phyloP scores from a whole-genome alignment of 2,888 invertebrate species.

The Cremastinae sp. region DNA sequence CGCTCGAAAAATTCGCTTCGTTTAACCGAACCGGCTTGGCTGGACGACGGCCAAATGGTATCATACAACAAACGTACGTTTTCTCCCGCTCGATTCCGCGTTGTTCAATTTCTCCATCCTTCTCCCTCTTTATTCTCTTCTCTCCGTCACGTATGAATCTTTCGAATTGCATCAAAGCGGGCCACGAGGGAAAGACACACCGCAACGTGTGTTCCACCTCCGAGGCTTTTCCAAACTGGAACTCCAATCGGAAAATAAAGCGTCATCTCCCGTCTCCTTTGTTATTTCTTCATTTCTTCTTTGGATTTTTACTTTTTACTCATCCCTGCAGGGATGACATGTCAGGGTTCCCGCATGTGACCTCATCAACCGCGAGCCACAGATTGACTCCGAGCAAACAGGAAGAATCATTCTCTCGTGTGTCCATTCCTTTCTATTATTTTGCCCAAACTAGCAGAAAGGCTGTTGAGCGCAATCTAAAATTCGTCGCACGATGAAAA shows the following conservation, averaged over 20 bases:
- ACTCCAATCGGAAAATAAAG: constrained; percentile 48
- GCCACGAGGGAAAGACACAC: constrained; percentile 17
- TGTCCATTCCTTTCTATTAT: background rate
- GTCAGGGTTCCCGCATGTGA: background rate
- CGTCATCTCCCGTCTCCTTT: constrained; percentile 52
- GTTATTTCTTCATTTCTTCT: constrained; percentile 12
- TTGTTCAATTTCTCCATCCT: constrained; percentile 18
- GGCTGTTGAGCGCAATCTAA: constrained; percentile 19
- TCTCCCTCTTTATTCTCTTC: constrained; percentile 20
- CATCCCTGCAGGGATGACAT: constrained; percentile 1
- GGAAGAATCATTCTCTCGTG: constrained; percentile 1
- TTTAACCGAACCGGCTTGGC: constrained; percentile 69
- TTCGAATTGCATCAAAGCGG: constrained; percentile 60
- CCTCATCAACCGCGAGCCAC: background rate
- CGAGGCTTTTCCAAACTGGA: constrained; percentile 18
- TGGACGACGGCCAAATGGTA: constrained; percentile 64
- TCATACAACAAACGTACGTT: constrained; percentile 60
- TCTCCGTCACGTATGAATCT: constrained; percentile 59
- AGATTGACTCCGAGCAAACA: constrained; percentile 21
- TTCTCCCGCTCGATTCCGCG: constrained; percentile 39
- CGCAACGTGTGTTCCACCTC: constrained; percentile 27
- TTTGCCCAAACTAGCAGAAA: background rate
- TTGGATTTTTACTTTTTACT: constrained; percentile 1
- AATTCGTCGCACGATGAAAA: constrained; percentile 4
- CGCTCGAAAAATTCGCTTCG: constrained; percentile 73